Percentiles rank a stretch among this genome's conserved stretches.
These are phyloP conservation scores for Dasypolia templi DNA, from an alignment of 2,888 invertebrate species.

Conservation along the genomic window DNA sequence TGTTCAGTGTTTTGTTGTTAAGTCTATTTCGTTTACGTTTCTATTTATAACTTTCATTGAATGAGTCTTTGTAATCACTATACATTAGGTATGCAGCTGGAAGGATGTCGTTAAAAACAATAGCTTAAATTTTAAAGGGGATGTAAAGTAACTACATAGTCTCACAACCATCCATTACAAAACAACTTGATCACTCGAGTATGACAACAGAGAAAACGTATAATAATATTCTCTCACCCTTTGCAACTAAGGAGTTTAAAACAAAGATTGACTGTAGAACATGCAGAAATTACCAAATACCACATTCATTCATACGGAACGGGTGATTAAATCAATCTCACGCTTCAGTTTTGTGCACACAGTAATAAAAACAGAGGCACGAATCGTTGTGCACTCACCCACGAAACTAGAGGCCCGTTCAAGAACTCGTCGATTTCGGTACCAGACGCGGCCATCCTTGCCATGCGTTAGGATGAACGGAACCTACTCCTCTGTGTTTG, in stretches of 20 bases:
- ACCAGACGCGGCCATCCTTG: slow-evolving; percentile 91
- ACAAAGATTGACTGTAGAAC: slow-evolving; percentile 37
- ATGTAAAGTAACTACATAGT: slow-evolving; percentile 23
- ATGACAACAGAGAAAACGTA: slow-evolving; percentile 60
- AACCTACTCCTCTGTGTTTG: slow-evolving; percentile 78
- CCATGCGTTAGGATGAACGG: slow-evolving; percentile 82
- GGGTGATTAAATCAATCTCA: slow-evolving; percentile 78
- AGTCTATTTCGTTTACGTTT: slow-evolving; percentile 29
- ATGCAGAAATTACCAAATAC: slow-evolving; percentile 36
- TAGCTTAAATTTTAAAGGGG: not conserved
- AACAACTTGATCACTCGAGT: slow-evolving; percentile 65
- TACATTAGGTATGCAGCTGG: slow-evolving; percentile 58
- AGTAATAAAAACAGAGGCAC: slow-evolving; percentile 78
- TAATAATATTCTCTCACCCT: slow-evolving; percentile 27
- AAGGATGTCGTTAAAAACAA: slow-evolving; percentile 4
- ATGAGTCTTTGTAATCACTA: slow-evolving; percentile 31
- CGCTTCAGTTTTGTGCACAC: slow-evolving; percentile 78
- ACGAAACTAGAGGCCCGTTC: slow-evolving; percentile 95
- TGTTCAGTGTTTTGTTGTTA: slow-evolving; percentile 11
- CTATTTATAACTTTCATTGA: slow-evolving; percentile 36
- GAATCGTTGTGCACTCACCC: slow-evolving; percentile 92
- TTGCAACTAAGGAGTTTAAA: slow-evolving; percentile 26
- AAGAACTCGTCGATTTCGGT: slow-evolving; percentile 96
- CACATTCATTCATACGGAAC: slow-evolving; percentile 79
- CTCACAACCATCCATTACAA: slow-evolving; percentile 58